phyloP scores from a whole-genome alignment of 2,888 invertebrate genomes.

The Noctua fimbriata region DNA sequence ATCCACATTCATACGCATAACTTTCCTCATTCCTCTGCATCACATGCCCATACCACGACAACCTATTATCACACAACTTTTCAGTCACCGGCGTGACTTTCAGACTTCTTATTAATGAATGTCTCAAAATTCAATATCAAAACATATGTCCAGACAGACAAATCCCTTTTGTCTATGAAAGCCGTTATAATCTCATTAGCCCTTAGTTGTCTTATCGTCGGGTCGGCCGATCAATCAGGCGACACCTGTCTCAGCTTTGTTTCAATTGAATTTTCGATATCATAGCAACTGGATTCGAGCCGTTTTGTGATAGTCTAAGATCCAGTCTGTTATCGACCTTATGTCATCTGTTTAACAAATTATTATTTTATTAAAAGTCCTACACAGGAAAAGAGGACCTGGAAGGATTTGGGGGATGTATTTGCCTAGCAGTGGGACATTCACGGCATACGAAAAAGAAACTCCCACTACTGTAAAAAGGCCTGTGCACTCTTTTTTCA shows the following conservation, averaged over 20 bases:
- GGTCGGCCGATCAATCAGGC: conserved; percentile 60
- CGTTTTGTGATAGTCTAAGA: conserved; percentile 42
- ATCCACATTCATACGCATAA: too few species aligned
- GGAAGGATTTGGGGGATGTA: neutral
- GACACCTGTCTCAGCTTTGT: conserved; percentile 68
- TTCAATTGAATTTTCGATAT: conserved; percentile 74
- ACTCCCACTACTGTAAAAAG: neutral
- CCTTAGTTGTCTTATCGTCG: conserved; percentile 53
- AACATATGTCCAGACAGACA: conserved; percentile 3
- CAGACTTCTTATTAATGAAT: neutral
- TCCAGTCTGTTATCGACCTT: neutral
- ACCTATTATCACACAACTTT: too few species aligned
- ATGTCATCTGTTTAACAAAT: neutral
- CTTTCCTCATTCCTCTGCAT: too few species aligned
- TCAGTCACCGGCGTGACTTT: too few species aligned
- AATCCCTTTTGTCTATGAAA: conserved; percentile 24
- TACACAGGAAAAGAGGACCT: neutral
- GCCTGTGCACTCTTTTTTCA: neutral
- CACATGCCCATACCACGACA: too few species aligned
- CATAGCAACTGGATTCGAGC: conserved; percentile 34
- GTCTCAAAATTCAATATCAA: neutral
- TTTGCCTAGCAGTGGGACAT: neutral
- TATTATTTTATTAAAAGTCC: neutral
- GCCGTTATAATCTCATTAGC: conserved; percentile 66
- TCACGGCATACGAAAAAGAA: neutral